Base-by-base conservation (phyloP, 2,113 vertebrate species). In the Poeciliopsis occidentalis region DNA sequence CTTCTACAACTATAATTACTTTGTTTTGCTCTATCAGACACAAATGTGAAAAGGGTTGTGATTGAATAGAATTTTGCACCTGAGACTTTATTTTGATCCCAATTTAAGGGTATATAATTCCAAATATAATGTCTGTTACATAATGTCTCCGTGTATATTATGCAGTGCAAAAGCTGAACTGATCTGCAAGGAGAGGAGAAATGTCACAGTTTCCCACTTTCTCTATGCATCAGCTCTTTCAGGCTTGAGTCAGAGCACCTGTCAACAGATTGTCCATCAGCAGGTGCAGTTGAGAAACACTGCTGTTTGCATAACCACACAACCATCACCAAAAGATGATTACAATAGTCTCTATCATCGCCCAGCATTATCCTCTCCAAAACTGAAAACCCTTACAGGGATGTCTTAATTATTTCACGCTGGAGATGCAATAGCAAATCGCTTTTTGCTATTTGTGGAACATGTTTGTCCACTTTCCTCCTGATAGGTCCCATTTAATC, bases 401-500 rank as follows among this genome's bases (percentile, higher is more conserved):
- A 60, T 81, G 84, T 88, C 80, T 90, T 87, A 80, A 89, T 92
- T 85, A 79, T 89, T 90, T 85, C 79, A 76, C 84, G 81, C 89
- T 78, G 82, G 69, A 79, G 80, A 88, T 81, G 78, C 84, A 81
- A 81, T 80, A 89, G 88, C 81, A 89, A 85, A 85, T 81, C 78
- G 79, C 73, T 81, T 77, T 83, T 81, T 86, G 86, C 88, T 91
- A 88, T 91, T 90, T 88, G 84, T 91, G 89, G 85, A 92, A 64
- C 82, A 82, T 86, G 82, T 88, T 90, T 88, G 88, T 90, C 88
- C 91, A 91, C 86, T 89, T 82, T 89, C 83, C 77, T 90, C 82
- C 86, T 88, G 89, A 88, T 86, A 89, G 87, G 91, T 87, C 85
- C 83, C 88, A 82, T 87, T 87, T 93, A 92, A 92, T 93, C 91